Base-by-base conservation (phyloP, 2,113 vertebrate species). In the Egretta garzetta region DNA sequence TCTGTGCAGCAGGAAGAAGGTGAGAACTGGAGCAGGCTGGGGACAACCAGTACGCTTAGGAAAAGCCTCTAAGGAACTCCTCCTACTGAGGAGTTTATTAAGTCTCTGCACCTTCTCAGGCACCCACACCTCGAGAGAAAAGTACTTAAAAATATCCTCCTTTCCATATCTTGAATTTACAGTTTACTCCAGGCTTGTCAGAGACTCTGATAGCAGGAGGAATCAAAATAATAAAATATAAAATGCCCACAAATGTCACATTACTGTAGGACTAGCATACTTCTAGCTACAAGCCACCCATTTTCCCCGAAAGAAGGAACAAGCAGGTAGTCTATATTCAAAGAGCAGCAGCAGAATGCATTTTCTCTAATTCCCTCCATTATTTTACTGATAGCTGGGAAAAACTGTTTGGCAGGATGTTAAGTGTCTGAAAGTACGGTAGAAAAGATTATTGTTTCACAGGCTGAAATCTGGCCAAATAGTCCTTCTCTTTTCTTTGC, bases 291-390 rank as follows among this genome's bases (percentile, higher is more conserved):
- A 83, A 91, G 33, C 41, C 28, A 58, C 37, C 6, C 35, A 8
- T 90, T 93, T 93, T 62, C 35, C 52, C 39, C 56, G 3, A 10
- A 71, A 80, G 66, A 62, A 58, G 37, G 23, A 56, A 90, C 88
- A 41, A 6, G 3, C 7, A 32, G 28, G 30, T 73, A 93, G 79
- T 43, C 49, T 60, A 7, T 71, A 92, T 70, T 92, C 74, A 84
- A 86, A 94, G n/a, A 70, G 35, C 64, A 87, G 33, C 1, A 1
- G 12, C 2, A 0, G 64, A 91, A 87, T 53, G 49, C 41, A 22
- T 83, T 85, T 85, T 79, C 75, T 93, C 59, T 93, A 85, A 87
- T 97, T 95, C 76, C 27, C 23, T 95, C 85, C 76, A 75, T 94
- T 95, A 94, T 94, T 97, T 91, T 12, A 5, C 73, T 52, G 32